Conservation (phyloP, 2,113 vertebrate genomes). For the Rousettus leschenaultii region DNA sequence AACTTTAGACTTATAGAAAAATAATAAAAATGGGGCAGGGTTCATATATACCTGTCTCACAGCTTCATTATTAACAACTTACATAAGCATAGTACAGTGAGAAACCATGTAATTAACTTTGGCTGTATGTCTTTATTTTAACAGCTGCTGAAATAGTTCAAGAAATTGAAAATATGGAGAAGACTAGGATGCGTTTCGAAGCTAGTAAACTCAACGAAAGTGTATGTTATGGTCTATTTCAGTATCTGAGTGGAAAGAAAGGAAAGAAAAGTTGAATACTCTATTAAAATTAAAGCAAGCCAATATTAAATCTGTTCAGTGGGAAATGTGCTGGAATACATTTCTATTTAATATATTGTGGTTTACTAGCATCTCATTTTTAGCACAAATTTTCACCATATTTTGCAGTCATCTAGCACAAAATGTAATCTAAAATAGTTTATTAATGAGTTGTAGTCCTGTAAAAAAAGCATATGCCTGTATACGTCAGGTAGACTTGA, state of each 20-base stretch:
- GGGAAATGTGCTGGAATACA: background rate
- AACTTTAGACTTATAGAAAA: background rate
- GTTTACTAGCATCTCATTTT: slow-evolving; percentile 13
- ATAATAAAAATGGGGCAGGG: background rate
- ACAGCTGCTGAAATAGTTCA: slow-evolving; percentile 92
- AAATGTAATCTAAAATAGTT: background rate
- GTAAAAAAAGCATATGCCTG: background rate
- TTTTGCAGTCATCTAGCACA: background rate
- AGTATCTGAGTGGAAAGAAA: background rate
- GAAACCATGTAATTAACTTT: background rate
- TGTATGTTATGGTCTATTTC: slow-evolving; percentile 35
- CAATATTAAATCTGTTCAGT: background rate
- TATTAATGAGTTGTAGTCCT: background rate
- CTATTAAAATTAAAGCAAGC: slow-evolving; percentile 1
- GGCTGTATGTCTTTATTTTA: slow-evolving; percentile 57
- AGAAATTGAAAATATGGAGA: slow-evolving; percentile 92
- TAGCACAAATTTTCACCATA: background rate
- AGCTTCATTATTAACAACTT: background rate
- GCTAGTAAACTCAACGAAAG: slow-evolving; percentile 69
- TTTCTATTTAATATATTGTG: background rate
- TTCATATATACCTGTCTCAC: background rate
- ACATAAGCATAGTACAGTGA: background rate
- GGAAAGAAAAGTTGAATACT: background rate
- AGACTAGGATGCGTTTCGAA: slow-evolving; percentile 85
- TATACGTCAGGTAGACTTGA: background rate